Evolutionary conservation across 2,113 vertebrate species (phyloP).

Genomic region (Platycercus adscitus): DNA sequence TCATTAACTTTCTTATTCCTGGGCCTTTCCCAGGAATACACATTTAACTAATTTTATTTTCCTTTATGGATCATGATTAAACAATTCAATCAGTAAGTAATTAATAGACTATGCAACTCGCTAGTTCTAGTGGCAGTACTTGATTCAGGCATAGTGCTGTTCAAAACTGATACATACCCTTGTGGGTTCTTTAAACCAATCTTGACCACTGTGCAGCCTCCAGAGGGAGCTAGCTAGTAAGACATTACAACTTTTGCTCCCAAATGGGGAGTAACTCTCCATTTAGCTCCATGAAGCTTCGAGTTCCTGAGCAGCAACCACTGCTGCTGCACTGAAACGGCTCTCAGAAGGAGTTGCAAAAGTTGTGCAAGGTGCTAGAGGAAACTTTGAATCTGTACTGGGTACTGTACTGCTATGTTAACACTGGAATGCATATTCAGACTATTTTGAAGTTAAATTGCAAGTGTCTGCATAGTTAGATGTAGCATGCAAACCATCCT

Average conservation of each 20-base stretch:
- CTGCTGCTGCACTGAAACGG: not conserved
- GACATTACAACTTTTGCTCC: not conserved
- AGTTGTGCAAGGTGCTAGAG: not conserved
- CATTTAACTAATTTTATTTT: not conserved
- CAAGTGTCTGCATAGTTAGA: not conserved
- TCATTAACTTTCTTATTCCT: not conserved
- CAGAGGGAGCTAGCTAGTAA: not conserved
- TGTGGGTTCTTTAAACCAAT: not conserved
- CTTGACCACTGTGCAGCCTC: not conserved
- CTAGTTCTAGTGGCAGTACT: not conserved
- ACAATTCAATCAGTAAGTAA: not conserved
- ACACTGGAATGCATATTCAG: not conserved
- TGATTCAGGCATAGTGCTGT: not conserved
- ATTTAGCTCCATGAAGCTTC: not conserved
- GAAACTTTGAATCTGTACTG: not conserved
- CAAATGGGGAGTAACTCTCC: not conserved
- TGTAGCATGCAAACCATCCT: not conserved
- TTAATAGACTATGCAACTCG: not conserved
- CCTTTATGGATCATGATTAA: not conserved
- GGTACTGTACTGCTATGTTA: not conserved
- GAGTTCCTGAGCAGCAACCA: not conserved
- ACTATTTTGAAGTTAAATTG: not conserved
- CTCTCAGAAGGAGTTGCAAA: not conserved
- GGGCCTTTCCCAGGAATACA: not conserved
- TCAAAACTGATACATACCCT: not conserved